Percentiles rank a stretch among this genome's conserved stretches.
These are phyloP conservation scores for Argyra leucocephala DNA, from an alignment of 2,888 invertebrate genomes.

Conservation along the genomic window DNA sequence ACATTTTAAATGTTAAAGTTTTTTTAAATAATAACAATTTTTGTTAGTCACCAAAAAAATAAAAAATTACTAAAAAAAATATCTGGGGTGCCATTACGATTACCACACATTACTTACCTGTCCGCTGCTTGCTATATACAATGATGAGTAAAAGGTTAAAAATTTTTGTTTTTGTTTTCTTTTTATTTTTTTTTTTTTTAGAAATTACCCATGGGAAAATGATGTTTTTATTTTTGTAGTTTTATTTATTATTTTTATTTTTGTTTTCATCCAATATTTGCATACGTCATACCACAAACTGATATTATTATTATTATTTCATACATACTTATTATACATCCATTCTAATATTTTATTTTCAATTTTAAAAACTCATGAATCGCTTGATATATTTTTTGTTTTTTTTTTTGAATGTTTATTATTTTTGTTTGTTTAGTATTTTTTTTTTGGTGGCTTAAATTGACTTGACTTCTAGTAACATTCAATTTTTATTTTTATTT, in stretches of 20 bases:
- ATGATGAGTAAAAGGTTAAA: neutral
- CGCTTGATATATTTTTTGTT: too few species aligned
- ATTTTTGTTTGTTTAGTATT: too few species aligned
- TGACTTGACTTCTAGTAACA: too few species aligned
- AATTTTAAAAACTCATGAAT: too few species aligned
- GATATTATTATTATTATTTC: neutral
- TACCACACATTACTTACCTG: conserved; percentile 3
- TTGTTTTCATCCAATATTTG: neutral
- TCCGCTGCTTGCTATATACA: neutral
- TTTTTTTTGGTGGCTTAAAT: too few species aligned
- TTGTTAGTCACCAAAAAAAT: neutral
- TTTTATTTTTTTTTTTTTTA: neutral
- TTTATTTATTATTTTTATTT: neutral
- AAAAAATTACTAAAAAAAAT: too few species aligned
- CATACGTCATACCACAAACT: conserved; percentile 4
- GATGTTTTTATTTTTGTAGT: neutral
- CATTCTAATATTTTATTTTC: neutral
- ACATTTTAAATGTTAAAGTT: too few species aligned
- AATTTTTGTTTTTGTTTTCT: too few species aligned
- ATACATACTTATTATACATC: neutral
- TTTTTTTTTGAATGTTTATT: too few species aligned
- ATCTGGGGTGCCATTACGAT: neutral
- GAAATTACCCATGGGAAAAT: neutral
- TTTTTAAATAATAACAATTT: neutral
- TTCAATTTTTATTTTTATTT: too few species aligned